Percentiles rank a stretch among this genome's conserved stretches.
Conservation (phyloP, 2,113 vertebrate species). For the Lepidothrix coronata region DNA sequence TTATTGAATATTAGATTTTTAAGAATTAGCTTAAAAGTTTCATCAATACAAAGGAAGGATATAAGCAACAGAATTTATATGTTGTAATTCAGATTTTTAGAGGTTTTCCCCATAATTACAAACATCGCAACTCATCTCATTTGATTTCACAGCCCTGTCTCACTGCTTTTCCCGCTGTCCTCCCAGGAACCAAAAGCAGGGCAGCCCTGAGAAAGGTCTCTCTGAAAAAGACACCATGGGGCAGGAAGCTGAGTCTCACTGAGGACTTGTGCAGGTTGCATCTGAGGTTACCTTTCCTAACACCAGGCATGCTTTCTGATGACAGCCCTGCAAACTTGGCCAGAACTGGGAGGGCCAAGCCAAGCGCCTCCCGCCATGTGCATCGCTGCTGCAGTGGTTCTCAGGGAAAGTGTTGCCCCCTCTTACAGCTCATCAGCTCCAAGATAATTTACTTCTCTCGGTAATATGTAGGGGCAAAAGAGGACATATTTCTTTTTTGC, state of each 20-base stretch:
- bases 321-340: not conserved
- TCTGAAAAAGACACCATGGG: not conserved
- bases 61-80: not conserved
- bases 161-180: not conserved
- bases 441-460: not conserved
- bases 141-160: not conserved
- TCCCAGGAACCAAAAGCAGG: not conserved
- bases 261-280: not conserved
- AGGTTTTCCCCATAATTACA: not conserved
- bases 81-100: not conserved
- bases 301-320: not conserved
- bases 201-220: not conserved
- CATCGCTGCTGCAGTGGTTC: not conserved
- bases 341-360: fast-evolving
- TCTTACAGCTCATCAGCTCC: not conserved
- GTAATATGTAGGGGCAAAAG: not conserved
- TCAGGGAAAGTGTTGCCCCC: not conserved
- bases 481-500: not conserved
- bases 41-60: not conserved
- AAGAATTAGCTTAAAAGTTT: not conserved
- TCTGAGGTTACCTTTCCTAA: not conserved
- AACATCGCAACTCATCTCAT: not conserved
- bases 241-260: not conserved
- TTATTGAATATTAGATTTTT: not conserved
- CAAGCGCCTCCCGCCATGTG: fast-evolving